Evolutionary conservation across 2,888 invertebrate genomes (phyloP), one percentile per base, ranked within the genome.

Genomic region (Rhimphoctona megacephalus): DNA sequence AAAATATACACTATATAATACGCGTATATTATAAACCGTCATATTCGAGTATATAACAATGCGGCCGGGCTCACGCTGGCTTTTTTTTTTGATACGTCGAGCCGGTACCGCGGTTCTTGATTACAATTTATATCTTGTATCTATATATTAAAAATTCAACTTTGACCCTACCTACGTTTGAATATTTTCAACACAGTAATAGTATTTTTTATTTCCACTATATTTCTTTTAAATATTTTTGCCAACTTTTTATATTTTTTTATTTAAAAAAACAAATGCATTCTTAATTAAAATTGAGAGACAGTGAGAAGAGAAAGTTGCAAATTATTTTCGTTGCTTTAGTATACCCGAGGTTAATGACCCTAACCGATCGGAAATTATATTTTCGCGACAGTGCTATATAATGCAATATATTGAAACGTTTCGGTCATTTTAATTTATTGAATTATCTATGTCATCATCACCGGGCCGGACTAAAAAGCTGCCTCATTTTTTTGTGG

Each of bases 301-400:
- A 0, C 17, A 19, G 8, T 6, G 49, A 52, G 33, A 72, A 49
- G 49, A 33, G 72, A 72, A 76, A 72, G 72, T 72, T 61, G 64
- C 64, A 25, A 64, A 78, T 36, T 7, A 39, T 77, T 61, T 67
- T 9, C 3, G 25, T 74, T 17, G 74, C 25, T 77, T 36, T 36
- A 8, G 30, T 25, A 36, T 52, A 8, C 52, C 64, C 66, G 76
- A 46, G 67, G 33, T 52, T 36, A 25, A 36, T 36, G n/a, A 52
- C 14, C 52, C 52, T 33, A 36, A 66, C 36, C 46, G 52, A 52
- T 7, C 17, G 36, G 30, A 77, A 77, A 77, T 77, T 66, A 52
- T 8, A 43, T 57, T 39, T 39, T 74, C n/a, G 25, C 14, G 9
- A 25, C 43, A 2, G 43, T 66, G 33, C 64, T 11, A 11, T 1